A percentile compares a stretch with the other conserved stretches of the same genome.
phyloP scores from a whole-genome alignment of 2,113 vertebrate genomes.

The Caracal caracal region DNA sequence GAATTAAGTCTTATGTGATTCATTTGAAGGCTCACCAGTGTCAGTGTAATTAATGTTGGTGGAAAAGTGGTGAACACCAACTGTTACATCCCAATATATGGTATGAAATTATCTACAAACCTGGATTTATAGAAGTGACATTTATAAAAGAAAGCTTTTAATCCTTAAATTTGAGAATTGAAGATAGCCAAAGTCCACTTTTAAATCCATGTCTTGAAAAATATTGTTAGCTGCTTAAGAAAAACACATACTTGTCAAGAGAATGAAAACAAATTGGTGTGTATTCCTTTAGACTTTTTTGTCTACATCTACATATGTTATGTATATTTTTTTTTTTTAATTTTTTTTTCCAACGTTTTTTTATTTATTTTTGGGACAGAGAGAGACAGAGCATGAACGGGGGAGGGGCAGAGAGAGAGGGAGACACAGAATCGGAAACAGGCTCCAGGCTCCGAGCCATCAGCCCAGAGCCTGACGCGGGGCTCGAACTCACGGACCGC shows the following conservation, averaged over 20 bases:
- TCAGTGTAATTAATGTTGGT: neutral
- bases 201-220: slow-evolving; percentile 46
- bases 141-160: neutral
- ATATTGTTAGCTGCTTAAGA: slow-evolving; percentile 1
- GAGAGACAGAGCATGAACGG: no score
- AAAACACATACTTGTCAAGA: neutral
- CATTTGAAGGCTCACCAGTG: neutral
- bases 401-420: no score
- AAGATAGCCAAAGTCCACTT: neutral
- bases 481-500: no score
- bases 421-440: no score
- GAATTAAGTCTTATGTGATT: neutral
- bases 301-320: neutral
- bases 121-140: neutral
- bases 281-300: slow-evolving; percentile 7
- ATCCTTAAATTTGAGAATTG: slow-evolving; percentile 32
- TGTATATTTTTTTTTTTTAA: neutral
- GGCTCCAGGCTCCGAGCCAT: no score
- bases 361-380: no score
- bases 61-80: neutral
- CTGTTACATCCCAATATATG: neutral
- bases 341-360: no score
- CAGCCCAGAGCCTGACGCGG: no score
- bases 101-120: neutral
- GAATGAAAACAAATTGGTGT: neutral